Evolutionary conservation across 2,888 invertebrate genomes (phyloP), one percentile per base, ranked within the genome.

Genomic region (Noctua pronuba): DNA sequence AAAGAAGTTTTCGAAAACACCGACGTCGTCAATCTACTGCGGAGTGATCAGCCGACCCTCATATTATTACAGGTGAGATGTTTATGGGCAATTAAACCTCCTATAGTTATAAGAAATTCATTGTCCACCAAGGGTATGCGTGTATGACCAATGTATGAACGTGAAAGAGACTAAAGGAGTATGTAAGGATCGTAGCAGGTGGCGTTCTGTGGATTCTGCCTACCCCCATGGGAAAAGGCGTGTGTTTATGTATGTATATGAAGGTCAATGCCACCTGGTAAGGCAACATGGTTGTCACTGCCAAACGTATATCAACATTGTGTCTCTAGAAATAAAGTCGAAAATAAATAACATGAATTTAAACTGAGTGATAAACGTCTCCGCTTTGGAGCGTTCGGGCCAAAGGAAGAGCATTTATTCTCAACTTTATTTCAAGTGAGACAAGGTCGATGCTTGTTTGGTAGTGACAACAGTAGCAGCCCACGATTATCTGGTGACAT

Each of bases 41-140:
- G 89, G 66, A 94, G 89, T 28, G 94, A 95, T 16, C 91, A 95
- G 60, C 93, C 96, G 0, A 94, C 95, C 0, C 91, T 97, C 0
- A 94, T 97, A 86, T 83, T 97, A n/a, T 83, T 97, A 55, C 96
- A 97, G 94, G 97, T 96, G 83, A 68, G 67, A 75, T 64, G 41
- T 38, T 62, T 11, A 8, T 13, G 35, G 16, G 28, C 28, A 64
- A 38, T 1, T 11, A 35, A 44, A 24, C 52, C 24, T 49, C 41
- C 11, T 41, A 41, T 41, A 11, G 41, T 41, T 41, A 11, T 1
- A 11, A 41, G 41, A 16, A 41, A 11, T 41, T 46, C 16, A 46
- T 46, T 46, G 46, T 46, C 16, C 16, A 0, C 46, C 1, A 46
- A 46, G 46, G 46, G 46, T 46, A 16, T 46, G 46, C 46, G 46